phyloP scores from a whole-genome alignment of 2,797 vertebrate genomes.

The Halcyon badia region DNA sequence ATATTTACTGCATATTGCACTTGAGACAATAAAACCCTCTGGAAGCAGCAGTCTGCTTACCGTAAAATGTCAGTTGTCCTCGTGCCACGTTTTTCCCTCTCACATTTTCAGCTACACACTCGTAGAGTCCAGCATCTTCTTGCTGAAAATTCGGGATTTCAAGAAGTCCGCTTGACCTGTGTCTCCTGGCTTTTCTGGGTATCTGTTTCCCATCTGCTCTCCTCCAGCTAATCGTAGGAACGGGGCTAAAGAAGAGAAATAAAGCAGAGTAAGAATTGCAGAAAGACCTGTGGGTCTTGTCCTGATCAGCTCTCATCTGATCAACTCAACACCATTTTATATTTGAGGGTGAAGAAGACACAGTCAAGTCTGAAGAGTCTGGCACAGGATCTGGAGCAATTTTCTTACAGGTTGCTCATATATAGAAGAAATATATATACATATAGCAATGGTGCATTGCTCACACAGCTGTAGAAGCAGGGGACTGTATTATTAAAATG shows the following conservation, averaged over 20 bases:
- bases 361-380: neutral
- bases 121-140: constrained; percentile 91
- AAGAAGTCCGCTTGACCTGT: constrained; percentile 90
- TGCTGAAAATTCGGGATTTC: constrained; percentile 98
- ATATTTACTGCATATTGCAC: neutral
- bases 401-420: neutral
- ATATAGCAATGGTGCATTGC: accelerated
- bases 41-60: constrained; percentile 79
- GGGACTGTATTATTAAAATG: neutral
- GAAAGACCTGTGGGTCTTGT: neutral
- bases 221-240: constrained; percentile 93
- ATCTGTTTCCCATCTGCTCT: constrained; percentile 89
- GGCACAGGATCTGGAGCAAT: neutral
- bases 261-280: neutral
- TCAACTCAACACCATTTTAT: neutral
- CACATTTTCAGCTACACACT: constrained; percentile 96
- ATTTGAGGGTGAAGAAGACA: neutral
- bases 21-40: constrained; percentile 30
- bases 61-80: constrained; percentile 95
- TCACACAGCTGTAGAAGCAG: neutral
- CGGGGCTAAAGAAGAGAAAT: constrained; percentile 82
- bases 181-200: constrained; percentile 91
- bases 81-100: constrained; percentile 92
- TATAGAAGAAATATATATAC: accelerated
- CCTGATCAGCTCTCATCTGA: neutral